Percentiles rank a stretch among this genome's conserved stretches.
These are phyloP conservation scores for Xenentodon cancila DNA, from an alignment of 2,797 vertebrate genomes.

Conservation along the genomic window DNA sequence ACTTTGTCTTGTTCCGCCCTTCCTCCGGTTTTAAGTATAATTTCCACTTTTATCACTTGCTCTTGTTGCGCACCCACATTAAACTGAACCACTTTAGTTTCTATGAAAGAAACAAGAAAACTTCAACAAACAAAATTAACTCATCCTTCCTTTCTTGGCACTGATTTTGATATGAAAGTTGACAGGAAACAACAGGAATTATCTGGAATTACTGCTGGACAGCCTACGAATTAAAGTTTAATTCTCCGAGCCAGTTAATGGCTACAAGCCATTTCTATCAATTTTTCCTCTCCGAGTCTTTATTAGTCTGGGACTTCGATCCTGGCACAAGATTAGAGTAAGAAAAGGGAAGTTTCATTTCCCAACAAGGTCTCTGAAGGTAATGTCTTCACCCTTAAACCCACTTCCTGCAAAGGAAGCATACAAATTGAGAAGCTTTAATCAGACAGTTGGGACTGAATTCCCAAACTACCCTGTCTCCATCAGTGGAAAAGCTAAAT, in stretches of 20 bases:
- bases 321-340: background rate
- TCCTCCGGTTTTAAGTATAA: background rate
- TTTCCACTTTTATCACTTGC: background rate
- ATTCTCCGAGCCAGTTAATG: background rate
- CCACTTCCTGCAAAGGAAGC: background rate
- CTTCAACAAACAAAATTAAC: background rate
- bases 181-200: background rate
- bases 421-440: conserved; percentile 8
- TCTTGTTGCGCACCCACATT: background rate
- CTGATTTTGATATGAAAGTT: conserved; percentile 15
- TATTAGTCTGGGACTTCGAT: background rate
- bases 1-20: background rate
- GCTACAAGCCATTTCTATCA: too few species aligned
- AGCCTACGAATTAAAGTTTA: too few species aligned
- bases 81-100: background rate
- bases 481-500: conserved; percentile 9
- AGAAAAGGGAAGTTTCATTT: conserved; percentile 3
- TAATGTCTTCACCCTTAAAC: conserved; percentile 11
- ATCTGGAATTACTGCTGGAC: too few species aligned
- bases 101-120: background rate
- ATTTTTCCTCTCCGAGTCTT: background rate
- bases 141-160: background rate
- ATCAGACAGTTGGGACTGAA: conserved; percentile 30
- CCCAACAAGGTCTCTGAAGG: background rate
- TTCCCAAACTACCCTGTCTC: conserved; percentile 20